Evolutionary conservation across 2,113 vertebrate species (phyloP).

Genomic region (Tupaia chinensis): DNA sequence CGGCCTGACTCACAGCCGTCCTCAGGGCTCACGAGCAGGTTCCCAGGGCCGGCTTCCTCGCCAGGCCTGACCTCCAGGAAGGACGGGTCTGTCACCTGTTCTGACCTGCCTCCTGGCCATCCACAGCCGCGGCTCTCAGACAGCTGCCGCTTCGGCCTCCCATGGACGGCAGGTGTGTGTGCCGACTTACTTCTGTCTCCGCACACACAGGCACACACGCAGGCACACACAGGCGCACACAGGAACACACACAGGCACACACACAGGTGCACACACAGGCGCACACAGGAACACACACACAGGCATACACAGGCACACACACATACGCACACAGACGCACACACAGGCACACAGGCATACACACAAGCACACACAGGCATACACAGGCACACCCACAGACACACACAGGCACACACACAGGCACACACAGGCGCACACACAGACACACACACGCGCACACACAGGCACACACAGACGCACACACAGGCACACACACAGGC

Average conservation of each 20-base stretch:
- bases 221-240: fast-evolving
- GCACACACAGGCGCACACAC: too few relatives aligned
- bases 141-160: constrained; percentile 58
- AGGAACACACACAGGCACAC: not conserved
- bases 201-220: too few relatives aligned
- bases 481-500: fast-evolving
- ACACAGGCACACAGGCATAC: too few relatives aligned
- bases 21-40: constrained; percentile 79
- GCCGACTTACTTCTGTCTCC: not conserved
- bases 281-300: too few relatives aligned
- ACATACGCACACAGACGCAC: too few relatives aligned
- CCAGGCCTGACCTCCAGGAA: constrained; percentile 73
- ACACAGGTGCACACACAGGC: too few relatives aligned
- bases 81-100: constrained; percentile 66
- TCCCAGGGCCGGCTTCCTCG: constrained; percentile 87
- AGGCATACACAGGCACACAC: too few relatives aligned
- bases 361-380: not conserved
- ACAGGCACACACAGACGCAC: too few relatives aligned
- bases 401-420: too few relatives aligned
- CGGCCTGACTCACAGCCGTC: constrained; percentile 75
- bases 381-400: too few relatives aligned
- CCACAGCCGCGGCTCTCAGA: constrained; percentile 57
- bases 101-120: constrained; percentile 66
- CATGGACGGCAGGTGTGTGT: not conserved
- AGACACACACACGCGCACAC: too few relatives aligned